These are phyloP conservation scores for Pholis gunnellus DNA, from an alignment of 2,113 vertebrate species.

Conservation along the genomic window DNA sequence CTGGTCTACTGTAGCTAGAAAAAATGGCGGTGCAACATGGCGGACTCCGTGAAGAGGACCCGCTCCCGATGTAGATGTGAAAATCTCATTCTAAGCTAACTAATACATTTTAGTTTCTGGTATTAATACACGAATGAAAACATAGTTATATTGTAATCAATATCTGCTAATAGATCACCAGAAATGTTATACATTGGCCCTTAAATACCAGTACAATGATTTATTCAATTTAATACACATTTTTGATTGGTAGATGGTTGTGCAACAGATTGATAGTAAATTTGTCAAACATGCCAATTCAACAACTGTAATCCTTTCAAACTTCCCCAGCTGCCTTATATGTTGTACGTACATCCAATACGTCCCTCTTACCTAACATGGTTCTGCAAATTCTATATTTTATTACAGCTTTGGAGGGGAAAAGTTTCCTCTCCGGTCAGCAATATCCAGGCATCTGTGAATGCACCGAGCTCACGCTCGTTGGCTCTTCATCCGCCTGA, in stretches of 20 bases:
- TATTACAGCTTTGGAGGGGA: slow-evolving; percentile 34
- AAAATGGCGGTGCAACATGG: too few species aligned
- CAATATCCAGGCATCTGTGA: slow-evolving; percentile 42
- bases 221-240: not conserved
- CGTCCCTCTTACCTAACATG: slow-evolving; percentile 46
- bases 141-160: too few species aligned
- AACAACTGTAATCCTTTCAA: slow-evolving; percentile 12
- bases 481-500: slow-evolving; percentile 42
- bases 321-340: slow-evolving; percentile 23
- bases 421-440: slow-evolving; percentile 60
- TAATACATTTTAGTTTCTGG: too few species aligned
- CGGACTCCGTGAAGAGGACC: too few species aligned
- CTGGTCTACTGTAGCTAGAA: too few species aligned
- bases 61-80: too few species aligned
- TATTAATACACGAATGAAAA: too few species aligned
- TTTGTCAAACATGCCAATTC: not conserved
- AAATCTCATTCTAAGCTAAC: too few species aligned
- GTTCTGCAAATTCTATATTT: slow-evolving; percentile 59
- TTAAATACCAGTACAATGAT: not conserved
- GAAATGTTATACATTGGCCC: too few species aligned
- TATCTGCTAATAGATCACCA: too few species aligned
- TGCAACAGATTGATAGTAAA: not conserved
- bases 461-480: slow-evolving; percentile 41
- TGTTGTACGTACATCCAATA: not conserved
- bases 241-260: not conserved